Evolutionary conservation across 2,113 vertebrate genomes (phyloP).

Genomic region (Ceratotherium simum): DNA sequence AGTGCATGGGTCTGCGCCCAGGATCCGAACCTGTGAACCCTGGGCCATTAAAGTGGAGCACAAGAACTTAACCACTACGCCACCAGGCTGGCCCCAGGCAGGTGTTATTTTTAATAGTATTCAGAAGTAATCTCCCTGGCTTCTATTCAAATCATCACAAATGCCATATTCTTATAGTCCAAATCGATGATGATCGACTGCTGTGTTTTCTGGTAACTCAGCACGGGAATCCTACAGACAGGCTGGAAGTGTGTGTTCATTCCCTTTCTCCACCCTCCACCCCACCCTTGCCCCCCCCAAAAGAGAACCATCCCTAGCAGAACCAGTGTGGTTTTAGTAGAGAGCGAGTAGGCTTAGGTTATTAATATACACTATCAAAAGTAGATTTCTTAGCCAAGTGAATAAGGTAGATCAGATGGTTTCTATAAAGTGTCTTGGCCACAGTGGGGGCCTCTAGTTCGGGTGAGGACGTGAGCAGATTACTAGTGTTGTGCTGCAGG

Average conservation of each 20-base stretch:
- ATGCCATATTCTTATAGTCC: conserved; percentile 32
- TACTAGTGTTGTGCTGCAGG: too few relatives aligned
- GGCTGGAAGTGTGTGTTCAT: not conserved
- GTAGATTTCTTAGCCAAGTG: not conserved
- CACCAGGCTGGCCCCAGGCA: too few relatives aligned
- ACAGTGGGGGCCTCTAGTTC: not conserved
- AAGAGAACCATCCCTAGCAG: not conserved
- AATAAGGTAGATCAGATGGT: not conserved
- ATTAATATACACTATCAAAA: not conserved
- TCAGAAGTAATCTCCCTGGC: conserved; percentile 67
- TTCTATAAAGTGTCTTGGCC: not conserved
- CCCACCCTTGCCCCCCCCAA: fast-evolving
- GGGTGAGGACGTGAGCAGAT: not conserved
- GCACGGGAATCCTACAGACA: conserved; percentile 25
- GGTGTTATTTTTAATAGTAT: conserved; percentile 36
- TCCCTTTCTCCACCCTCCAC: not conserved
- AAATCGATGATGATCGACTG: conserved; percentile 9
- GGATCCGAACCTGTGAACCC: too few relatives aligned
- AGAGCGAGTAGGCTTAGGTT: not conserved
- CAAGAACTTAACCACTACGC: too few relatives aligned
- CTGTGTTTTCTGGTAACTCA: conserved; percentile 14
- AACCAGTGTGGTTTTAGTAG: not conserved
- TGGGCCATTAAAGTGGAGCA: too few relatives aligned
- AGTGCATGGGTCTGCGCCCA: too few relatives aligned
- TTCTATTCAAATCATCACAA: conserved; percentile 41